Conservation (phyloP, 2,888 invertebrate genomes). For the Eristalis intricaria region DNA sequence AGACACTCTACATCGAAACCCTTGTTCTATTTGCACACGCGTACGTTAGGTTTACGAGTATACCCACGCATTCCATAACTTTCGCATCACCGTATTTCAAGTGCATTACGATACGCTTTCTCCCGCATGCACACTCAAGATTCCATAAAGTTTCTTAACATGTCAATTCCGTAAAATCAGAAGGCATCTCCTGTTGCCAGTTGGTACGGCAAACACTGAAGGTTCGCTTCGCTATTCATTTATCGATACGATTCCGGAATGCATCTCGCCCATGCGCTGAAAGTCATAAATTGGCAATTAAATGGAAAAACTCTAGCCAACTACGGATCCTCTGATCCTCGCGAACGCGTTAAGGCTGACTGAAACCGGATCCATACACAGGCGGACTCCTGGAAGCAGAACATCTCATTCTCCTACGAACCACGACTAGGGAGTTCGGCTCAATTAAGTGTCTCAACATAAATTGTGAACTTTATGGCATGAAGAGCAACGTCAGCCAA, state of each 20-base stretch:
- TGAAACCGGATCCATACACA: conserved; percentile 35
- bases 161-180: conserved; percentile 23
- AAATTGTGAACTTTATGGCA: conserved; percentile 66
- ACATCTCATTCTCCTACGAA: conserved; percentile 1
- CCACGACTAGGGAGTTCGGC: conserved; percentile 41
- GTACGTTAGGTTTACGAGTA: too few relatives aligned
- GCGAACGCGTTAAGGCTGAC: not conserved
- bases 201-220: not conserved
- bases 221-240: conserved; percentile 14
- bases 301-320: conserved; percentile 54
- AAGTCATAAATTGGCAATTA: conserved; percentile 59
- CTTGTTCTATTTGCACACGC: too few relatives aligned
- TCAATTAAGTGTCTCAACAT: conserved; percentile 66
- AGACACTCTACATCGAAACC: too few relatives aligned
- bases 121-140: conserved; percentile 1
- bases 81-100: conserved; percentile 4
- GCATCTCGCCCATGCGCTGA: conserved; percentile 22
- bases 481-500: conserved; percentile 30
- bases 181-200: conserved; percentile 29
- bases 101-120: not conserved
- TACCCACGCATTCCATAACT: conserved; percentile 1
- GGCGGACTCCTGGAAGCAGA: conserved; percentile 16
- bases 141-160: conserved; percentile 43
- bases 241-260: conserved; percentile 31
- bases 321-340: not conserved